Evolutionary conservation across 1,140 invertebrate species (phyloP).

Genomic region (Anthonomus grandis): DNA sequence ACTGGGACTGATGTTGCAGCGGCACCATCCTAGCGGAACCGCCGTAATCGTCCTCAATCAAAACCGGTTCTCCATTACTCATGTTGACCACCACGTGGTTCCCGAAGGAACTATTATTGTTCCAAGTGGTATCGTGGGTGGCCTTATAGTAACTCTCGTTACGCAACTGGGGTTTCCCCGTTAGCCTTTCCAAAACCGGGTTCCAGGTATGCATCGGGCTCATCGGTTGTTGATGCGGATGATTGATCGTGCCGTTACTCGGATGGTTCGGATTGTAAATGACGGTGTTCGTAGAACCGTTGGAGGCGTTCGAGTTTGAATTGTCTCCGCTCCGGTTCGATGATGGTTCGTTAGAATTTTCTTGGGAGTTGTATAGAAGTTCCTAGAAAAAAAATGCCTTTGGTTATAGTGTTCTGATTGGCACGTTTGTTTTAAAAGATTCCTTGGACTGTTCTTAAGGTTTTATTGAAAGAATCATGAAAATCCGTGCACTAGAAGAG

Average conservation of each 20-base stretch:
- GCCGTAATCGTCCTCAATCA: constrained; percentile 71
- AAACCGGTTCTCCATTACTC: constrained; percentile 55
- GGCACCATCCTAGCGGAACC: constrained; percentile 47
- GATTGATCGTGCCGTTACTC: constrained; percentile 28
- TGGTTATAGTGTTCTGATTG: no score
- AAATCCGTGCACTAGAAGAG: no score
- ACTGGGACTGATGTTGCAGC: constrained; percentile 43
- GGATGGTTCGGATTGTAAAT: constrained; percentile 59
- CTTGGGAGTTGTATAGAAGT: no score
- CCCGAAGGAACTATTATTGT: constrained; percentile 42
- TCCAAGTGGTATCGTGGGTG: constrained; percentile 58
- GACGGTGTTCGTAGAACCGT: constrained; percentile 61
- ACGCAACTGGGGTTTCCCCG: constrained; percentile 58
- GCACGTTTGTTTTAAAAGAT: no score
- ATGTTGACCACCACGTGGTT: constrained; percentile 51
- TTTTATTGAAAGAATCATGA: no score
- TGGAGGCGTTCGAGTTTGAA: constrained; percentile 53
- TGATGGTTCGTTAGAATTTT: constrained; percentile 18
- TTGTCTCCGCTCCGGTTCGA: constrained; percentile 22
- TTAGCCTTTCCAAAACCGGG: constrained; percentile 81
- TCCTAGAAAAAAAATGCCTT: no score
- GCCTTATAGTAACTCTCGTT: constrained; percentile 87
- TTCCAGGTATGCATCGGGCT: constrained; percentile 55
- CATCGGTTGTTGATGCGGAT: constrained; percentile 30
- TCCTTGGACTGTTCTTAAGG: no score